Base-by-base conservation (phyloP, 2,888 invertebrate species). In the Stenodema calcarata region DNA sequence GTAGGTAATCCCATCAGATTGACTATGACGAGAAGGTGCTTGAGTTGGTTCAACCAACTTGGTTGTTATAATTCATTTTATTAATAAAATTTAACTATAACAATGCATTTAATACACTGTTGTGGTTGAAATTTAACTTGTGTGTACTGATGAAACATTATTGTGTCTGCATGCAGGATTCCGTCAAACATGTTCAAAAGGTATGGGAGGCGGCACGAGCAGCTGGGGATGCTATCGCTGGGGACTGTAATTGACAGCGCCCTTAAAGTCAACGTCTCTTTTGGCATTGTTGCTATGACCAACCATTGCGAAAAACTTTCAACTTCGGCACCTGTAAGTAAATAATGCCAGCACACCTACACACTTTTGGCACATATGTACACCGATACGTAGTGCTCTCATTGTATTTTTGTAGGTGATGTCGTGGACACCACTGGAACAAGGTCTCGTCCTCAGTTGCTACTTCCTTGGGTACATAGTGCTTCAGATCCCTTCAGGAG, bases 401-500 rank as follows among this genome's bases (percentile, higher is more conserved):
- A 6, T 76, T n/a, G 14, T 30, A n/a, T 54, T 50, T 50, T 50
- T 28, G 54, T 28, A 94, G 93, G 92, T 92, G 28, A 91, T 90
- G 62, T 62, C 89, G 16, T 92, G 92, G 92, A 87, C 89, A 14
- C 88, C 89, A 18, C 18, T 87, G 23, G 76, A 90, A 16, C 93
- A 93, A 89, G 92, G 93, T 85, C 89, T 91, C 0, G 91, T 94
- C 12, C 90, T 92, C 44, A 92, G 93, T 0, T 92, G 93, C 0
- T 94, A 94, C 89, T 93, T 93, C 89, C 93, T 93, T 92, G 94
- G 94, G 0, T 93, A 93, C 88, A 92, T 93, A 0, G 90, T 91
- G 0, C 92, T 92, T 90, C 93, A 93, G 89, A 91, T 95, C 16
- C 94, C 94, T 0, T 93, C 94, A 0, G 95, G 95, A 0, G 93